phyloP scores from a whole-genome alignment of 2,113 vertebrate genomes.

The Myrmecophaga tridactyla region DNA sequence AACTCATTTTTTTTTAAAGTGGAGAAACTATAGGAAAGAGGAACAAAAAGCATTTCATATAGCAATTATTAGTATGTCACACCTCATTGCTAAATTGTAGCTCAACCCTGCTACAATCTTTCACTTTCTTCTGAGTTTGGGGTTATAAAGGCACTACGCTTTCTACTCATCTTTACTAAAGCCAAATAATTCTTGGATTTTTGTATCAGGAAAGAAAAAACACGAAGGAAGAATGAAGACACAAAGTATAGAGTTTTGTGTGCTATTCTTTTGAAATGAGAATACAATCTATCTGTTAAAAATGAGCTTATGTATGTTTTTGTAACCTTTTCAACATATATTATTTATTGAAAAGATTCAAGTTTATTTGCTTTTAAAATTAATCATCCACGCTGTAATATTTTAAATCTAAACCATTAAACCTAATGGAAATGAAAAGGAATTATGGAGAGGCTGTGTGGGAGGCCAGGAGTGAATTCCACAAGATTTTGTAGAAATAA shows the following conservation, averaged over 20 bases:
- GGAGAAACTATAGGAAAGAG: not conserved
- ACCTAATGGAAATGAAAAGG: not conserved
- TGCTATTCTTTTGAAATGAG: not conserved
- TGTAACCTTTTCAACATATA: not conserved
- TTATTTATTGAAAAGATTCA: not conserved
- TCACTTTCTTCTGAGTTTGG: not conserved
- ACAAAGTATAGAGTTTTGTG: not conserved
- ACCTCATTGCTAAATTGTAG: not conserved
- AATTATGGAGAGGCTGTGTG: not conserved
- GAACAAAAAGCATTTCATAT: not conserved
- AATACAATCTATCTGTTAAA: not conserved
- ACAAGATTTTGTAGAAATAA: not conserved
- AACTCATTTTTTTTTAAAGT: not conserved
- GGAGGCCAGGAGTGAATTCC: not conserved
- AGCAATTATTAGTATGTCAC: not conserved
- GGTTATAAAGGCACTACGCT: not conserved
- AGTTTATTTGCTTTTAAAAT: not conserved
- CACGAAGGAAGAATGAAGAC: not conserved
- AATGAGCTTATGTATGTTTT: not conserved
- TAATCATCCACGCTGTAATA: not conserved
- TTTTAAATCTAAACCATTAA: not conserved
- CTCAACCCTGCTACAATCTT: not conserved
- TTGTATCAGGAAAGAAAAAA: not conserved
- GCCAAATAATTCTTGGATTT: not conserved
- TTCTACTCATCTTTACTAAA: not conserved